A percentile compares a stretch with the other conserved stretches of the same genome.
Conservation (phyloP, 2,888 invertebrate species). For the Cosmorhoe ocellata region DNA sequence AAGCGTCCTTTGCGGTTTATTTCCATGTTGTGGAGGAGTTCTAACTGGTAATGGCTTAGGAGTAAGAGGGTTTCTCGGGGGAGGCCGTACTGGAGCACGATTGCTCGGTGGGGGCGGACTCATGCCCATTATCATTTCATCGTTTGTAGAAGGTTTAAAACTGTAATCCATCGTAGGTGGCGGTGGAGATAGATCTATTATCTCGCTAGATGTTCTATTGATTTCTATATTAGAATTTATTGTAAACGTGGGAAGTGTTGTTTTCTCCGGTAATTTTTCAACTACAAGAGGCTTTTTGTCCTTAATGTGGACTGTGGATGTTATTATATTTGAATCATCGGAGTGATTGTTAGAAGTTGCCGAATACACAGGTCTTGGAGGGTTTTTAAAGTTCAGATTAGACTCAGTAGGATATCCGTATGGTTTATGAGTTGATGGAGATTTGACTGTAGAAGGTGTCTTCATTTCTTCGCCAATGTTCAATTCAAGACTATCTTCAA, state of each 20-base stretch:
- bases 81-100: conserved; percentile 52
- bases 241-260: conserved; percentile 60
- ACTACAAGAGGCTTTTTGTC: conserved; percentile 74
- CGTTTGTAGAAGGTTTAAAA: conserved; percentile 69
- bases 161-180: conserved; percentile 71
- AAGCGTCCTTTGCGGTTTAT: conserved; percentile 61
- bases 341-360: conserved; percentile 47
- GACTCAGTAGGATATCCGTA: conserved; percentile 39
- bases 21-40: conserved; percentile 62
- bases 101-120: conserved; percentile 76
- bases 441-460: conserved; percentile 42
- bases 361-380: conserved; percentile 50
- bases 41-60: conserved; percentile 61
- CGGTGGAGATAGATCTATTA: conserved; percentile 78
- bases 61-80: conserved; percentile 55
- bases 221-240: conserved; percentile 51
- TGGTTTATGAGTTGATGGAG: conserved; percentile 42
- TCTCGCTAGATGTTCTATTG: conserved; percentile 66
- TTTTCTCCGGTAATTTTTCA: conserved; percentile 56
- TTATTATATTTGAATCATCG: conserved; percentile 72
- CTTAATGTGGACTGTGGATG: conserved; percentile 71
- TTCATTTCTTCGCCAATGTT: conserved; percentile 74
- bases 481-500: conserved; percentile 68
- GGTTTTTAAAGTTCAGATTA: conserved; percentile 50
- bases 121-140: conserved; percentile 81